phyloP scores from a whole-genome alignment of 2,797 vertebrate species.

The Phoxinus dragarum region DNA sequence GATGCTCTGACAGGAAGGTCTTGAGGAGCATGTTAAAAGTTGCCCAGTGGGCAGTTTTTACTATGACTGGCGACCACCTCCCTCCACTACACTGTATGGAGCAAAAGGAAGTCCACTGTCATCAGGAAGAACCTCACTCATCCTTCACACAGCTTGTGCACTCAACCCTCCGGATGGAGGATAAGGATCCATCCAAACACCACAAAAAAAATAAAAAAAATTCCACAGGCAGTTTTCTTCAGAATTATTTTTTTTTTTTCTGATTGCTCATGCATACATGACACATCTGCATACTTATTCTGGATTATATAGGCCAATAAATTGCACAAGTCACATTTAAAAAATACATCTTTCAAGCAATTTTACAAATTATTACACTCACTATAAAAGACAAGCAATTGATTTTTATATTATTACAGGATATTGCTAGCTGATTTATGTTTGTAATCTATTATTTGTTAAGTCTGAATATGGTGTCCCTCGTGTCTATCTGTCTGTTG shows the following conservation, averaged over 20 bases:
- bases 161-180: neutral
- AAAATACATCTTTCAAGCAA: neutral
- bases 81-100: neutral
- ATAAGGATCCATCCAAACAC: neutral
- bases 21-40: neutral
- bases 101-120: neutral
- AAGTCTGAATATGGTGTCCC: too few species aligned
- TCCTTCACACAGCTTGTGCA: slow-evolving; percentile 17
- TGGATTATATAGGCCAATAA: neutral
- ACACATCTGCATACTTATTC: neutral
- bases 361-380: neutral
- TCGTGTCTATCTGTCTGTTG: neutral
- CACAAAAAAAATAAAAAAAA: neutral
- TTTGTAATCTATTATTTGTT: neutral
- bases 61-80: neutral
- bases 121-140: slow-evolving; percentile 23
- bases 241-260: neutral
- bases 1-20: neutral
- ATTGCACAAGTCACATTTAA: neutral
- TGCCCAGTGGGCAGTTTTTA: slow-evolving; percentile 8
- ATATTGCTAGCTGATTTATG: neutral
- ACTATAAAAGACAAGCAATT: neutral
- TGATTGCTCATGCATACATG: neutral
- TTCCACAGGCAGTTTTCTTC: neutral
- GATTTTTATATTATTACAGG: slow-evolving; percentile 4